Base-by-base conservation (phyloP, 2,113 vertebrate species). In the Collichthys lucidus region DNA sequence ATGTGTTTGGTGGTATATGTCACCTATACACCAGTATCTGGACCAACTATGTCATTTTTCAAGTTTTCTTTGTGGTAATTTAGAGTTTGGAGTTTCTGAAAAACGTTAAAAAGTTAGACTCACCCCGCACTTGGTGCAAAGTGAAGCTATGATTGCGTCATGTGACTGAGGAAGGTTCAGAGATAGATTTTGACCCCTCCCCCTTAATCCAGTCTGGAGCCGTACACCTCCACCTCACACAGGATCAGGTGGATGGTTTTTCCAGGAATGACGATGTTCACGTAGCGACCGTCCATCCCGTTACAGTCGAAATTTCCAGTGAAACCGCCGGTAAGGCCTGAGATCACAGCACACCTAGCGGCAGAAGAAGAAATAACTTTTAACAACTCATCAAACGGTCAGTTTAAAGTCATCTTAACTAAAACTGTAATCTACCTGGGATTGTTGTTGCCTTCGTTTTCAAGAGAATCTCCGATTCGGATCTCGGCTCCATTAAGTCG, bases 371-470 rank as follows among this genome's bases (percentile, higher is more conserved):
- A 53, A 40, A 78, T 63, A 3, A 22, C 20, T 15, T 44, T 40
- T 40, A 40, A 40, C 6, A n/a, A 44, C 19, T 46, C 40, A 44
- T 15, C 1, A 6, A 42, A 42, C 44, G 20, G 11, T 46, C 12
- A 46, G 2, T 22, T 22, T 3, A 46, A 64, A 9, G 4, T 16
- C 14, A 46, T 46, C 15, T 46, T 46, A 46, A 46, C 35, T 40
- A 14, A 46, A 46, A 46, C 11, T 46, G 2, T 66, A 2, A 55
- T 35, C 0, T 85, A 91, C 90, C 79, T 85, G 24, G 86, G 79
- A 49, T 94, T 93, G 62, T 59, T 79, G 79, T 87, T 93, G 17
- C 91, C 86, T 4, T 90, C 55, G 66, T 91, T 84, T 0, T 74
- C 52, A 46, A 89, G 76, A 20, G 84, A 87, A 42, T 90, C 35